These are phyloP conservation scores for Flexamia atlantica DNA, from an alignment of 2,888 invertebrate species.

Conservation along the genomic window DNA sequence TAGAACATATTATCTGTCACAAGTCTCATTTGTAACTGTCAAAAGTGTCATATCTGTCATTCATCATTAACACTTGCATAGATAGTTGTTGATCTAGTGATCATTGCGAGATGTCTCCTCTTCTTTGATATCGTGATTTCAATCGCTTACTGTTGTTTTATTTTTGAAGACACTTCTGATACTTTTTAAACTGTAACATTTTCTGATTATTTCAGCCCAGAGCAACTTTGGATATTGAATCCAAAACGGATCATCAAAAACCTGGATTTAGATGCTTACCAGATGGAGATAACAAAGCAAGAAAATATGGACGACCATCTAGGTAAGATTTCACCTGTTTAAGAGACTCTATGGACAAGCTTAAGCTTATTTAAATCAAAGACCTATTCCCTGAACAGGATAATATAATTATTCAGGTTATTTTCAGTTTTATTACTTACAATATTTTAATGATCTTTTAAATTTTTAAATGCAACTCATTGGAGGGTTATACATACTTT, in stretches of 20 bases:
- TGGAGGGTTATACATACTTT: too few relatives aligned
- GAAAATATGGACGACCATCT: conserved; percentile 35
- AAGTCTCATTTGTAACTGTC: not conserved
- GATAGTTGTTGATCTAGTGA: not conserved
- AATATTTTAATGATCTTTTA: too few relatives aligned
- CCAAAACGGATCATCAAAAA: conserved; percentile 90
- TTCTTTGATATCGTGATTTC: too few relatives aligned
- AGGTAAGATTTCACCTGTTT: not conserved
- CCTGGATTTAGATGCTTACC: conserved; percentile 73
- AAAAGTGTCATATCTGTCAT: not conserved
- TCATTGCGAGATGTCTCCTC: not conserved
- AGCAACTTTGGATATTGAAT: conserved; percentile 95
- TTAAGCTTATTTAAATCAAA: too few relatives aligned
- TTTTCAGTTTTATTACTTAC: too few relatives aligned
- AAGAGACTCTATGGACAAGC: too few relatives aligned
- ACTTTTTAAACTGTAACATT: not conserved
- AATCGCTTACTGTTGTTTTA: not conserved
- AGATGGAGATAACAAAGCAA: conserved; percentile 43
- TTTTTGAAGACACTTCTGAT: not conserved
- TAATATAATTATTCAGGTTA: too few relatives aligned
- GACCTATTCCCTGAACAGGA: too few relatives aligned
- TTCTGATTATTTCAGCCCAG: conserved; percentile 78
- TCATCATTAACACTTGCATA: conserved; percentile 1
- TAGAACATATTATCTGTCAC: not conserved
- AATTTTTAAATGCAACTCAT: too few relatives aligned